phyloP scores from a whole-genome alignment of 2,888 invertebrate genomes.

The Apamea monoglypha region DNA sequence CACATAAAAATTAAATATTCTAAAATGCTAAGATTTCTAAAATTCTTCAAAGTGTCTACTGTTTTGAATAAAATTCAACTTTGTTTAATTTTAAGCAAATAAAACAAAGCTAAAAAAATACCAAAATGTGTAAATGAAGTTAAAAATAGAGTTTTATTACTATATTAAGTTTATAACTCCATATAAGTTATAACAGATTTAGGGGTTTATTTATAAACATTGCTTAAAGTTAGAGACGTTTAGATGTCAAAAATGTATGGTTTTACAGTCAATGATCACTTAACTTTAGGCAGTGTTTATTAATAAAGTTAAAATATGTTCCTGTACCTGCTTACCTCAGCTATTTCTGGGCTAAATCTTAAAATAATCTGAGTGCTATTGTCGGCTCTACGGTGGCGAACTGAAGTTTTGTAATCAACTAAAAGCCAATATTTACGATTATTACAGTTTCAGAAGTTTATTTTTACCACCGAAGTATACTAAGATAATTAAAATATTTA shows the following conservation, averaged over 20 bases:
- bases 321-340: background rate
- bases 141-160: background rate
- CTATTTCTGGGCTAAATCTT: conserved; percentile 8
- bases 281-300: background rate
- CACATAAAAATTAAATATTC: background rate
- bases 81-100: background rate
- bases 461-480: background rate
- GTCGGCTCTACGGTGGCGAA: background rate
- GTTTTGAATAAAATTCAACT: background rate
- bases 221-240: background rate
- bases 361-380: conserved; percentile 6
- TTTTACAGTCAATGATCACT: background rate
- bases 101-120: background rate
- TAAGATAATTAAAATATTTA: background rate
- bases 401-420: background rate
- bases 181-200: background rate
- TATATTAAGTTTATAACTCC: background rate
- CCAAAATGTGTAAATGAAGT: background rate
- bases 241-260: background rate
- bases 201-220: too few species aligned
- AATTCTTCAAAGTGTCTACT: background rate
- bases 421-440: conserved; percentile 13
- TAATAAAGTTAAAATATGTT: background rate
- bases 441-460: background rate
- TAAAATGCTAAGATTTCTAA: background rate